Evolutionary conservation across 2,113 vertebrate genomes (phyloP).

Genomic region (Microcebus tavaratra): DNA sequence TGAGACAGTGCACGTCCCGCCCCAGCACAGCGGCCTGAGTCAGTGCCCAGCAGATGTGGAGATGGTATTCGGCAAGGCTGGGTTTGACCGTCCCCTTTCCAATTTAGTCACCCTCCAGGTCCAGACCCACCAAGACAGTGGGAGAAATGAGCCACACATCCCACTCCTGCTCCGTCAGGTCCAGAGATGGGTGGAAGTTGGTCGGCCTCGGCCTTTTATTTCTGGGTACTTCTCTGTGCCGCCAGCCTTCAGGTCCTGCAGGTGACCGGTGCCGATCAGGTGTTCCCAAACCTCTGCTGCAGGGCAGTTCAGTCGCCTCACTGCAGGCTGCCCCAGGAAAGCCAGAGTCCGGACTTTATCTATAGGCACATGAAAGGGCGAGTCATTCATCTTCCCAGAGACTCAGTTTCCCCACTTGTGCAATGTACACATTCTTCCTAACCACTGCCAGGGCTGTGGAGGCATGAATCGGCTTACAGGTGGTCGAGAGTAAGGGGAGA

Average conservation of each 20-base stretch:
- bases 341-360: not conserved
- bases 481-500: not conserved
- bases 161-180: not conserved
- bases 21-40: accelerated
- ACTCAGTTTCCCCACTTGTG: not conserved
- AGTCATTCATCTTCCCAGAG: not conserved
- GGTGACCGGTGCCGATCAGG: not conserved
- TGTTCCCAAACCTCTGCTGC: not conserved
- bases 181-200: not conserved
- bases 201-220: not conserved
- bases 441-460: accelerated
- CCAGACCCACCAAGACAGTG: not conserved
- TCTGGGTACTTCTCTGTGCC: not conserved
- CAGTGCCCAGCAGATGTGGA: accelerated
- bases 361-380: no score
- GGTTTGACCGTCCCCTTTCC: not conserved
- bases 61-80: not conserved
- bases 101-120: not conserved
- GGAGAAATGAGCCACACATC: not conserved
- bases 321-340: not conserved
- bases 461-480: accelerated
- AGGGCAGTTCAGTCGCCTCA: not conserved
- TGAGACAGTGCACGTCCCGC: accelerated
- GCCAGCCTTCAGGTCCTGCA: not conserved
- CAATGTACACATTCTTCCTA: not conserved